A percentile compares a stretch with the other conserved stretches of the same genome.
These are phyloP conservation scores for Phymanthus crucifer DNA, from an alignment of 92 coral and sea anemone genomes.

Conservation along the genomic window DNA sequence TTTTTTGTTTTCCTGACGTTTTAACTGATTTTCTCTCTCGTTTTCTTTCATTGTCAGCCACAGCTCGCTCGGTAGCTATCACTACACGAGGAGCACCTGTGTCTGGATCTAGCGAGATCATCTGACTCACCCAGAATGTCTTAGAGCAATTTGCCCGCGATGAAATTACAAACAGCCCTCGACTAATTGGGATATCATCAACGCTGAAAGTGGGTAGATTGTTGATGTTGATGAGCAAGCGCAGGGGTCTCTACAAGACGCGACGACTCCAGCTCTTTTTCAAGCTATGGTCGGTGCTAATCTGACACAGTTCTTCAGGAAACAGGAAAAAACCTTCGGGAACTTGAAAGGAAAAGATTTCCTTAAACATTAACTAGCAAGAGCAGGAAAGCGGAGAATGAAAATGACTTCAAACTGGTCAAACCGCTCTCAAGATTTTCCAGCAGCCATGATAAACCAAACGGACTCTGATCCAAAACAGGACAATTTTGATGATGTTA, in stretches of 20 bases:
- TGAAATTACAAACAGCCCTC: not conserved
- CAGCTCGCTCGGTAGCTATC: not conserved
- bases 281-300: too few species aligned
- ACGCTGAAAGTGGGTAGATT: not conserved
- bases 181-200: not conserved
- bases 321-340: too few species aligned
- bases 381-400: too few species aligned
- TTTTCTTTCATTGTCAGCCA: not conserved
- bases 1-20: not conserved
- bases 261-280: too few species aligned
- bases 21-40: not conserved
- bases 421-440: not conserved
- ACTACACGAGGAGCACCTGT: not conserved
- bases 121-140: not conserved
- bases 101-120: not conserved
- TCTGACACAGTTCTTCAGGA: too few species aligned
- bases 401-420: not conserved
- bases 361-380: too few species aligned
- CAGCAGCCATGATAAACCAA: not conserved
- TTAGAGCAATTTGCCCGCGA: not conserved
- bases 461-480: not conserved
- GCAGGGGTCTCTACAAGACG: too few species aligned
- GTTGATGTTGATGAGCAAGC: not conserved
- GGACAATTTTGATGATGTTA: slow-evolving; percentile 11
- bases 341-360: too few species aligned